phyloP scores from a whole-genome alignment of 2,113 vertebrate species.

The Echinops telfairi region DNA sequence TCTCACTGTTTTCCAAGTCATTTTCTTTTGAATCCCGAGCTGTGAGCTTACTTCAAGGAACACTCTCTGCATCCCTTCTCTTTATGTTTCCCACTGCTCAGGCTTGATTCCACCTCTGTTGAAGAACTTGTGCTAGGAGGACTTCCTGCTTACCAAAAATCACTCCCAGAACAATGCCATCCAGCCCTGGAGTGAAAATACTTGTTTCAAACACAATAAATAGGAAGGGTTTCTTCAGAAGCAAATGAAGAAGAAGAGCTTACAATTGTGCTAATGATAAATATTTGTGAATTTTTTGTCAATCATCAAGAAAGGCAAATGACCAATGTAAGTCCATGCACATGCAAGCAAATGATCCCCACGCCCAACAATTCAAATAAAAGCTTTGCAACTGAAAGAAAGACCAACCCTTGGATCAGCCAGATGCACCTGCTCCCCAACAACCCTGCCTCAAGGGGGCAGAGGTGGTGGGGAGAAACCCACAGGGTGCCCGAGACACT shows the following conservation, averaged over 20 bases:
- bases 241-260: background rate
- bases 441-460: background rate
- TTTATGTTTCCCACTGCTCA: background rate
- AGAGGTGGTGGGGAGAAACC: background rate
- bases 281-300: background rate
- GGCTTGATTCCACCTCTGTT: background rate
- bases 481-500: background rate
- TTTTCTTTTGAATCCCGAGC: background rate
- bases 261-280: slow-evolving; percentile 10
- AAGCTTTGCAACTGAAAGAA: background rate
- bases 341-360: background rate
- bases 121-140: background rate
- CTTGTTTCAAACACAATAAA: background rate
- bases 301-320: slow-evolving; percentile 41
- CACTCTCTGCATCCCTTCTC: background rate
- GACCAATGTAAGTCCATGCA: background rate
- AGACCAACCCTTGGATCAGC: background rate
- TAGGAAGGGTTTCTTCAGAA: background rate
- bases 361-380: background rate
- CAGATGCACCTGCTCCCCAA: background rate
- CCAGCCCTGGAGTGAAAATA: background rate
- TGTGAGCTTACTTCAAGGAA: background rate
- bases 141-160: background rate
- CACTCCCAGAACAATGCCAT: background rate
- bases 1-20: background rate